Evolutionary conservation across 2,888 invertebrate species (phyloP), one percentile per base, ranked within the genome.

Genomic region (Eupeodes latifasciatus): DNA sequence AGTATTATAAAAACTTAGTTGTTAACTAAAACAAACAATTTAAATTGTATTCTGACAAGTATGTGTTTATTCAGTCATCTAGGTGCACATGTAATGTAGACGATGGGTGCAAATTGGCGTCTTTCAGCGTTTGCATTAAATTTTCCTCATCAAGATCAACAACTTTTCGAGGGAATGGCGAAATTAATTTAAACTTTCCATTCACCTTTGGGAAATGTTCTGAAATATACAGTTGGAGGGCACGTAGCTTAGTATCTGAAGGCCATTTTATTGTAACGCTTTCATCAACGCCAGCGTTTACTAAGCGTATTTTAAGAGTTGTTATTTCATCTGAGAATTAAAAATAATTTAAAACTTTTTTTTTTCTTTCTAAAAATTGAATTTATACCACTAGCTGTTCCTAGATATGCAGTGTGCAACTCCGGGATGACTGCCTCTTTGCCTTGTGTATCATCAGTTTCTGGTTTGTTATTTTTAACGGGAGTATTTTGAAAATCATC

Each of bases 261-360:
- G 93, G 93, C 93, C 93, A 93, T 75, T 93, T 93, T 62, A 93
- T 84, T 81, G 92, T 92, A n/a, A 92, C 91, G 55, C 92, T 91
- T 84, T 92, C 92, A 57, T 90, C 90, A 61, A 93, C 92, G 40
- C 83, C 90, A 5, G 90, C 91, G 78, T 93, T 92, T 2, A 93
- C 90, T 44, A 93, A 87, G 51, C 93, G 92, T 80, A 93, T 80
- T 86, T 92, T 92, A 4, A 93, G 83, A 19, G 92, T 92, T 4
- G 93, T 93, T 6, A 92, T 49, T 81, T 93, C 93, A 9, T 91
- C 84, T 55, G 89, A 16, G 19, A 44, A 47, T 62, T 16, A 1
- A 16, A 53, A 5, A 16, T 0, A 53, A 19, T 19, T 12, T 1
- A 5, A 47, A 27, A 5, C 1, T 9, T 66, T 66, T 5, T 19